Evolutionary conservation across 2,888 invertebrate genomes (phyloP).

Genomic region (Euproctis similis): DNA sequence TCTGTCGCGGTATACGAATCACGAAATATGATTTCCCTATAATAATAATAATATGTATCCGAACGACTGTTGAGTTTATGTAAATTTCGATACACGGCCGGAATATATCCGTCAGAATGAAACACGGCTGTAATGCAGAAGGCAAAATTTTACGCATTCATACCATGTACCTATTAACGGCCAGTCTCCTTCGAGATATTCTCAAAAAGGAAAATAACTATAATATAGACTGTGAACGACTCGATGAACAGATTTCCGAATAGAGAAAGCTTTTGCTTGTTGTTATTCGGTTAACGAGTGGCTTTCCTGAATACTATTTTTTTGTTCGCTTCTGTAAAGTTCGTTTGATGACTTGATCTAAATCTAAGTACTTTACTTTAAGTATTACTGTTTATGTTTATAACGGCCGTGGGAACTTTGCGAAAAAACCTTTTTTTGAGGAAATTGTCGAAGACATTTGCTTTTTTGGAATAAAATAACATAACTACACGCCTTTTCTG

Average conservation of each 20-base stretch:
- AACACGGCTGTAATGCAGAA: constrained; percentile 36
- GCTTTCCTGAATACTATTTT: constrained; percentile 18
- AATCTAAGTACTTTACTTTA: constrained; percentile 4
- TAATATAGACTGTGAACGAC: constrained; percentile 25
- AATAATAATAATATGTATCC: constrained; percentile 66
- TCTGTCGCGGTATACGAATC: constrained; percentile 53
- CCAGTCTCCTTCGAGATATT: constrained; percentile 28
- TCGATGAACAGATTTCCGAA: constrained; percentile 30
- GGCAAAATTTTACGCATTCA: constrained; percentile 50
- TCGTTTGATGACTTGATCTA: constrained; percentile 12
- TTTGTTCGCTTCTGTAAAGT: constrained; percentile 11
- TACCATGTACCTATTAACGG: constrained; percentile 44
- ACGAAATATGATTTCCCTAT: constrained; percentile 56
- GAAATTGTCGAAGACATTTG: too few relatives aligned
- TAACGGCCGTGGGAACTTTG: too few relatives aligned
- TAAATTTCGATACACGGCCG: constrained; percentile 58
- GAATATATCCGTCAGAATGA: constrained; percentile 55
- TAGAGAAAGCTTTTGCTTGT: constrained; percentile 26
- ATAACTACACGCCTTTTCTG: too few relatives aligned
- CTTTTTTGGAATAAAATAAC: too few relatives aligned
- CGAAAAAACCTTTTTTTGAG: too few relatives aligned
- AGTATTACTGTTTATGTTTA: constrained; percentile 9
- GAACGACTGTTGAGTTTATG: constrained; percentile 63
- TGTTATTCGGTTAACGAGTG: constrained; percentile 19
- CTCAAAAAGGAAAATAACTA: constrained; percentile 25